These are phyloP conservation scores for Ursus arctos DNA, from an alignment of 2,113 vertebrate genomes.

Conservation along the genomic window DNA sequence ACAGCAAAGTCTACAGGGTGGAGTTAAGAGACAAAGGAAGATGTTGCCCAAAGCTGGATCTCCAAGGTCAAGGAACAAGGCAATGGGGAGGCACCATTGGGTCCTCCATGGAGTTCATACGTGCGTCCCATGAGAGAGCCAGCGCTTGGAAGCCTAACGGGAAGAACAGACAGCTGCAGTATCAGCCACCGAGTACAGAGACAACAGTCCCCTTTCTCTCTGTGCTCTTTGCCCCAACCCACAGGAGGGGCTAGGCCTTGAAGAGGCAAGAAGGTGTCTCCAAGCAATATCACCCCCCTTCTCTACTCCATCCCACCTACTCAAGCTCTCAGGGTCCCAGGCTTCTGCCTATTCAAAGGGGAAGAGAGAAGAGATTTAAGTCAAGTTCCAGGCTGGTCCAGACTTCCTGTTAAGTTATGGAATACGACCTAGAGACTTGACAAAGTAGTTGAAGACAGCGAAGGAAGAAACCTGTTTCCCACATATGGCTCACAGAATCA, in stretches of 20 bases:
- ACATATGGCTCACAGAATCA: not conserved
- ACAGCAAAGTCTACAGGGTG: not conserved
- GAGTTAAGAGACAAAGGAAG: not conserved
- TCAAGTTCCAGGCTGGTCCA: not conserved
- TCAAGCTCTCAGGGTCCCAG: not conserved
- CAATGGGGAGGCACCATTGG: too few species aligned
- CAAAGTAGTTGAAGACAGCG: not conserved
- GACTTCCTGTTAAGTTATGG: not conserved
- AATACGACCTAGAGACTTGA: not conserved
- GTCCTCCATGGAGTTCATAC: not conserved
- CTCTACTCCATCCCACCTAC: too few species aligned
- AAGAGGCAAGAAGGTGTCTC: not conserved
- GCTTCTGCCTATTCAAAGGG: not conserved
- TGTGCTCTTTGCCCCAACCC: not conserved
- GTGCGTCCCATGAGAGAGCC: not conserved
- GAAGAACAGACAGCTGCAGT: not conserved
- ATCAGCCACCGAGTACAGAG: not conserved
- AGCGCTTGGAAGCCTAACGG: not conserved
- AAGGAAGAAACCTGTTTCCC: not conserved
- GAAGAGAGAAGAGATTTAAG: not conserved
- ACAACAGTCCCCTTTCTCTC: not conserved
- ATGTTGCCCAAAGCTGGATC: not conserved
- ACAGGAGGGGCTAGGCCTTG: not conserved
- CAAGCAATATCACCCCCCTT: not conserved
- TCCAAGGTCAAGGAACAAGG: not conserved